phyloP scores from a whole-genome alignment of 1,140 invertebrate species.

The Drosophila pallidifrons region DNA sequence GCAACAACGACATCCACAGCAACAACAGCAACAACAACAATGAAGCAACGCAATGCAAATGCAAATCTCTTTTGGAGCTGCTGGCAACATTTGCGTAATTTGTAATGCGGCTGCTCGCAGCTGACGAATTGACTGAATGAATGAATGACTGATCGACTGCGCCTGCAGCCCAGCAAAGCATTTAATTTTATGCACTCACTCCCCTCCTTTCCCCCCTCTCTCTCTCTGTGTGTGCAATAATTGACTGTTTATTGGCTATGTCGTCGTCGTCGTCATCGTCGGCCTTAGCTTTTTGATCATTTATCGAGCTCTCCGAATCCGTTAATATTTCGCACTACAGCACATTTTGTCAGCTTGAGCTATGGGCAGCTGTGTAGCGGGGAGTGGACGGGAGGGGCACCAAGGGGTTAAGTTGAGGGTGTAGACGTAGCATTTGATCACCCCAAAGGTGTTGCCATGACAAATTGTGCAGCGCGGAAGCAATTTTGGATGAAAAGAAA shows the following conservation, averaged over 20 bases:
- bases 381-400: background rate
- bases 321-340: conserved; percentile 63
- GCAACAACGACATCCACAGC: conserved; percentile 39
- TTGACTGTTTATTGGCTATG: conserved; percentile 80
- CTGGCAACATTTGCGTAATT: conserved; percentile 76
- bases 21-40: conserved; percentile 14
- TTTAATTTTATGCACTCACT: conserved; percentile 78
- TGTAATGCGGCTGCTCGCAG: conserved; percentile 47
- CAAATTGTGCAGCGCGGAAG: conserved; percentile 76
- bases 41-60: conserved; percentile 44
- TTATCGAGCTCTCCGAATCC: conserved; percentile 55
- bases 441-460: conserved; percentile 73
- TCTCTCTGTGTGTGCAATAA: conserved; percentile 49
- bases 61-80: conserved; percentile 41
- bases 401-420: conserved; percentile 13
- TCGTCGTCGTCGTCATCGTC: conserved; percentile 51
- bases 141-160: conserved; percentile 49
- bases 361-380: background rate
- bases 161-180: conserved; percentile 55
- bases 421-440: conserved; percentile 28
- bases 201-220: background rate
- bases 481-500: conserved; percentile 51
- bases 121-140: conserved; percentile 50
- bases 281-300: conserved; percentile 77
- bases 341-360: conserved; percentile 57